Evolutionary conservation across 2,888 invertebrate genomes (phyloP), one percentile per base, ranked within the genome.

Genomic region (Lasioglossum vierecki): DNA sequence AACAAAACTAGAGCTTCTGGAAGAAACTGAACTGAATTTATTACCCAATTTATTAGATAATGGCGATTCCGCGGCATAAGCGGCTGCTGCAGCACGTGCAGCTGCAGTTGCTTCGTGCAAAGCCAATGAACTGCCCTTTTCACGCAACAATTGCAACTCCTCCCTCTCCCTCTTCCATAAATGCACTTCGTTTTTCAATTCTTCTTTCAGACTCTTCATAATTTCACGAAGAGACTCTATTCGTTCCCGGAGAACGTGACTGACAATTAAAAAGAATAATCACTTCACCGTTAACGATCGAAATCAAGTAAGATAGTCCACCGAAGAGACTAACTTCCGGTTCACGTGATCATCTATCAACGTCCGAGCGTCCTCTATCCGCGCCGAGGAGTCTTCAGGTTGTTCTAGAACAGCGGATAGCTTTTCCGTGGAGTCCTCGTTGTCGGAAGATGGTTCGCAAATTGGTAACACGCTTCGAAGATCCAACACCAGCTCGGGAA

Each of bases 141-240:
- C 90, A 11, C 89, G 89, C 57, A 91, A 86, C 6, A 84, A 35
- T 80, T 91, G 89, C 46, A 91, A 88, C 73, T 94, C 94, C 53
- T 94, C 94, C 18, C 93, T 91, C 85, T 95, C 94, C 72, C 92
- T 93, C 76, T 91, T 92, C 95, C 94, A 95, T n/a, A 93, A 86
- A 76, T 91, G 91, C 60, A 92, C 86, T 83, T 95, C 95, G 41
- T 91, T 90, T 49, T 84, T 91, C 57, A 95, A 73, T 80, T 94
- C 92, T 73, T 92, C 86, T 73, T 92, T 93, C 72, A 95, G 85
- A 22, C 85, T 83, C 44, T 83, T 83, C 86, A 95, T 93, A 2
- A 93, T 90, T n/a, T 88, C 86, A 71, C 93, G 89, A 11, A 95
- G 89, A 5, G 86, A 87, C 35, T 88, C 83, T 76, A 95, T 91